Conservation (phyloP, 1,140 invertebrate genomes). For the Pomacea maculata region DNA sequence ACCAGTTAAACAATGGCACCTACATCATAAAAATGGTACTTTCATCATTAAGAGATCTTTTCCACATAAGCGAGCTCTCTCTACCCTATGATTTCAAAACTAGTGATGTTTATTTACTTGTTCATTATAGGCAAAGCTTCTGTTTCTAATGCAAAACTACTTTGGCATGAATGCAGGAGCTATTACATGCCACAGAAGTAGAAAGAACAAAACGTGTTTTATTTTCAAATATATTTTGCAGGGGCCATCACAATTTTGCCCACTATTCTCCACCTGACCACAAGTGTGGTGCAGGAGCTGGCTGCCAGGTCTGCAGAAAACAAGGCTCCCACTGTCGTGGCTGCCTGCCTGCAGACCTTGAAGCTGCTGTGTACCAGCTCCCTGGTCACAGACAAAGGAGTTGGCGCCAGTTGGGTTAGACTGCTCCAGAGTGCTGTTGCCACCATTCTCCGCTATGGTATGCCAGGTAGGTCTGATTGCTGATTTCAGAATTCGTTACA, state of each 20-base stretch:
- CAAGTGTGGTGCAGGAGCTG: slow-evolving; percentile 86
- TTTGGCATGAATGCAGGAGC: too few relatives aligned
- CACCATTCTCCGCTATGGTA: slow-evolving; percentile 88
- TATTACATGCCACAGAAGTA: background rate
- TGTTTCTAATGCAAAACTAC: too few relatives aligned
- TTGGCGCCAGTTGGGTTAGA: slow-evolving; percentile 76
- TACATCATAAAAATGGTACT: too few relatives aligned
- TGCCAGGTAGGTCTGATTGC: slow-evolving; percentile 70
- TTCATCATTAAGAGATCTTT: too few relatives aligned
- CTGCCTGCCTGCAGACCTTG: slow-evolving; percentile 77
- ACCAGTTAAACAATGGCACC: too few relatives aligned
- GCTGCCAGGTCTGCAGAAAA: slow-evolving; percentile 66
- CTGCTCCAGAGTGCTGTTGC: slow-evolving; percentile 87
- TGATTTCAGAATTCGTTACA: background rate
- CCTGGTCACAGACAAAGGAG: slow-evolving; percentile 73
- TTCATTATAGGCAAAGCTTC: too few relatives aligned
- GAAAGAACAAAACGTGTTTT: slow-evolving; percentile 12
- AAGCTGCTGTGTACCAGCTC: slow-evolving; percentile 75
- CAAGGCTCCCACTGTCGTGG: slow-evolving; percentile 69
- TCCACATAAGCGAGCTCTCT: too few relatives aligned
- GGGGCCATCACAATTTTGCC: slow-evolving; percentile 88
- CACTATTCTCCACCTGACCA: slow-evolving; percentile 89
- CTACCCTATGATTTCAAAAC: too few relatives aligned
- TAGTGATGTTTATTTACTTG: too few relatives aligned
- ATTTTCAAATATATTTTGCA: slow-evolving; percentile 55